Base-by-base conservation (phyloP, 53 echinoderm and acorn worm species). In the Antedon mediterranea region DNA sequence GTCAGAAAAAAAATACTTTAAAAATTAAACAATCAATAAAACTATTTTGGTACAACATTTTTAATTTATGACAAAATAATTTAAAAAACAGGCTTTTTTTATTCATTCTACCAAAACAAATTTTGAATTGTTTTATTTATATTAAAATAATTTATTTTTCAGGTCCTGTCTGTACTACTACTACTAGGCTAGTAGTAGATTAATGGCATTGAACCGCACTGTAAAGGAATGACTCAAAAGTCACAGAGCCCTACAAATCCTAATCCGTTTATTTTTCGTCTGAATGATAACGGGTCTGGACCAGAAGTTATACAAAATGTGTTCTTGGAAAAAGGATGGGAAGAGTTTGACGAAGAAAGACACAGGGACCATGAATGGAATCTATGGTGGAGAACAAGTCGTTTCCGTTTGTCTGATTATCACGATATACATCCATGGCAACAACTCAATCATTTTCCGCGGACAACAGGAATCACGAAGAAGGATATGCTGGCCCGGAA, bases 401-500 rank as follows among this genome's bases (percentile, higher is more conserved):
- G 90, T 9, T 90, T 88, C 43, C 82, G 87, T 0, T 75, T 76
- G 20, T 87, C 77, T 34, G 90, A 90, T 44, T 90, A 90, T 30
- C 76, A 82, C 28, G 84, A 90, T 32, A 44, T 90, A 7, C 79
- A 85, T 85, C 77, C 90, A 15, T 90, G 90, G 90, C 87, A 90
- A 57, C 84, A 86, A 31, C 76, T 87, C 30, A 90, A 90, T 33
- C 90, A 90, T 79, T 90, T 90, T 41, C 87, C 90, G 13, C 86
- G 86, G 80, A 87, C 90, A 28, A 85, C 80, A 32, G 87, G 85
- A 0, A 85, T 90, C 33, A 90, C 90, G 3, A 90, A 86, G 80
- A 90, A 90, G 78, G 90, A 90, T 37, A 82, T 79, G 34, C 74
- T 90, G 43, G 90, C 87, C 20, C 75, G 90, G 14, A 90, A 90